These are phyloP conservation scores for Chlorodrepanis virens DNA, from an alignment of 2,113 vertebrate genomes.

Conservation along the genomic window DNA sequence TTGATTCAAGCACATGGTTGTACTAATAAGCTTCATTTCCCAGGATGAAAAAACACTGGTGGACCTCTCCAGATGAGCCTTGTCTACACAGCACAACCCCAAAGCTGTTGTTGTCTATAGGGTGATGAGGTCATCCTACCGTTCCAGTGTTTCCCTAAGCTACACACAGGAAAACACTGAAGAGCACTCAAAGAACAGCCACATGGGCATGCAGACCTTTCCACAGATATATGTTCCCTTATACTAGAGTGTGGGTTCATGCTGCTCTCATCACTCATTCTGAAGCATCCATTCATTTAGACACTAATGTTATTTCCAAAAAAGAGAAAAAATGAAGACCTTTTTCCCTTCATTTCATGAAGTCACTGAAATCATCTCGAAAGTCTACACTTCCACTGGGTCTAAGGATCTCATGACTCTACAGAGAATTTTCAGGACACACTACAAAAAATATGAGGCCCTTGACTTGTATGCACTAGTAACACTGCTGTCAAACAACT, in stretches of 20 bases:
- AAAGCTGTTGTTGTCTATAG: neutral
- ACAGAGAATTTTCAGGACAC: neutral
- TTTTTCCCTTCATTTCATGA: neutral
- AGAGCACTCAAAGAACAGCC: neutral
- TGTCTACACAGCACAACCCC: neutral
- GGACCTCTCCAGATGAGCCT: neutral
- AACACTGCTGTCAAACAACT: neutral
- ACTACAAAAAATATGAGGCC: neutral
- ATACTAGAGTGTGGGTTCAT: rapidly evolving
- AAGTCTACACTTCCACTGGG: neutral
- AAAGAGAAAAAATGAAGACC: neutral
- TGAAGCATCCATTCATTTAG: neutral
- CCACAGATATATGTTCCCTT: neutral
- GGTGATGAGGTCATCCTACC: neutral
- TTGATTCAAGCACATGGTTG: neutral
- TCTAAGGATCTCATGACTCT: neutral
- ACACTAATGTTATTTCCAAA: neutral
- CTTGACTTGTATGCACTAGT: neutral
- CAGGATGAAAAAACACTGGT: neutral
- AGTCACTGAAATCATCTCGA: neutral
- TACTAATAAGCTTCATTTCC: neutral
- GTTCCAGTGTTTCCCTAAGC: rapidly evolving
- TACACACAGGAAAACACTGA: neutral
- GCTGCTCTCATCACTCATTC: neutral
- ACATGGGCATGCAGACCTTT: neutral